Percentiles rank a stretch among this genome's conserved stretches.
phyloP scores from a whole-genome alignment of 2,113 vertebrate species.

The Meleagris gallopavo region DNA sequence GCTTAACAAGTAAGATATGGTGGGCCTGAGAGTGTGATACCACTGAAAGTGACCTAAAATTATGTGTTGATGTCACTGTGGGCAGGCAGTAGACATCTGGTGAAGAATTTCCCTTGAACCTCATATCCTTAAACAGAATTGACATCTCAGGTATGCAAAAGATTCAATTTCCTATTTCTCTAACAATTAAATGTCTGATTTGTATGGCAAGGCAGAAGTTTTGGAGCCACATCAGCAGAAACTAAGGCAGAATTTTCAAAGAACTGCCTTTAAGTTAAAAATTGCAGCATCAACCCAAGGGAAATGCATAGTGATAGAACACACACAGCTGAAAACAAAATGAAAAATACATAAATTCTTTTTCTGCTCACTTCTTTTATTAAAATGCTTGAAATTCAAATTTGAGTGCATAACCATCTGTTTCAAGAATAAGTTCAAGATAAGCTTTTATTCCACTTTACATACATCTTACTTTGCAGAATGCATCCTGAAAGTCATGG shows the following conservation, averaged over 20 bases:
- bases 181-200: not conserved
- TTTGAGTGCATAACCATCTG: constrained; percentile 34
- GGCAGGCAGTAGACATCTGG: not conserved
- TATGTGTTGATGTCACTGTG: fast-evolving
- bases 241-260: not conserved
- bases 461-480: constrained; percentile 30
- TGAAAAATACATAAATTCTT: not conserved
- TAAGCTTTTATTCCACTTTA: not conserved
- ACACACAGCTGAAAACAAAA: not conserved
- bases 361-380: not conserved
- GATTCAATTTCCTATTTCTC: not conserved
- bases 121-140: not conserved
- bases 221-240: not conserved
- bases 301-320: not conserved
- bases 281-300: not conserved
- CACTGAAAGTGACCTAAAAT: not conserved
- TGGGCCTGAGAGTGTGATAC: not conserved
- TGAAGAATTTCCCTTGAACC: not conserved
- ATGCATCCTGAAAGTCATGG: not conserved
- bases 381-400: constrained; percentile 46
- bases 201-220: not conserved
- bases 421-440: not conserved
- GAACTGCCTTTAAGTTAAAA: not conserved
- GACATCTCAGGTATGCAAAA: not conserved
- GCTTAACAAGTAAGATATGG: not conserved